phyloP scores from a whole-genome alignment of 2,797 vertebrate species.

The Galagoides demidoff region DNA sequence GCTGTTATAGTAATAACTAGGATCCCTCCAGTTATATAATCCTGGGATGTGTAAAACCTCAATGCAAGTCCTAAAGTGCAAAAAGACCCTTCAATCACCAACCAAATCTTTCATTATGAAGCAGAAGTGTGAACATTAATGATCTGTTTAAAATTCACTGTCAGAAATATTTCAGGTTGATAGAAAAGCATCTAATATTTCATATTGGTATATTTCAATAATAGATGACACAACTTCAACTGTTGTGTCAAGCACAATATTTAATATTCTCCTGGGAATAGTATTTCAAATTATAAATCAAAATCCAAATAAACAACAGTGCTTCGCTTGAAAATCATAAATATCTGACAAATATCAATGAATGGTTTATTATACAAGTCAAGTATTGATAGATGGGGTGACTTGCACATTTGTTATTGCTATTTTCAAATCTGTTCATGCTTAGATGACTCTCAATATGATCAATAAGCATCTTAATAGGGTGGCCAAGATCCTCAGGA shows the following conservation, averaged over 20 bases:
- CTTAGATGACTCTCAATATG: slow-evolving; percentile 53
- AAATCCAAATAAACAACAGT: slow-evolving; percentile 70
- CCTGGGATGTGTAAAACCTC: slow-evolving; percentile 8
- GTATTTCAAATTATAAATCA: slow-evolving; percentile 78
- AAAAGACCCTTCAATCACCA: slow-evolving; percentile 52
- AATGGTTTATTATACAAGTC: slow-evolving; percentile 67
- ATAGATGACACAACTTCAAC: slow-evolving; percentile 73
- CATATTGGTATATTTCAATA: slow-evolving; percentile 64
- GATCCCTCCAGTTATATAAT: background rate
- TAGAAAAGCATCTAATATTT: slow-evolving; percentile 78
- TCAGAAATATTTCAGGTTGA: slow-evolving; percentile 76
- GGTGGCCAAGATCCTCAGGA: background rate
- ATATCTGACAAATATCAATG: slow-evolving; percentile 58
- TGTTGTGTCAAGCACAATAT: slow-evolving; percentile 70
- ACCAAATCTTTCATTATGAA: slow-evolving; percentile 57
- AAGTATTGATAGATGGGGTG: slow-evolving; percentile 47
- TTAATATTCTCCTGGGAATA: slow-evolving; percentile 76
- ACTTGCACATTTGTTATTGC: slow-evolving; percentile 64
- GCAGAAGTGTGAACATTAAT: slow-evolving; percentile 57
- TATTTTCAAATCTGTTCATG: slow-evolving; percentile 61
- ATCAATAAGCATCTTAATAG: slow-evolving; percentile 55
- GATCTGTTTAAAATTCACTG: slow-evolving; percentile 72
- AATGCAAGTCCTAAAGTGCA: background rate
- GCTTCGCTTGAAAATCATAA: slow-evolving; percentile 72
- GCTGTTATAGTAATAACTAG: background rate